Evolutionary conservation across 92 coral and sea anemone genomes (phyloP).

Genomic region (Bergia sp.): DNA sequence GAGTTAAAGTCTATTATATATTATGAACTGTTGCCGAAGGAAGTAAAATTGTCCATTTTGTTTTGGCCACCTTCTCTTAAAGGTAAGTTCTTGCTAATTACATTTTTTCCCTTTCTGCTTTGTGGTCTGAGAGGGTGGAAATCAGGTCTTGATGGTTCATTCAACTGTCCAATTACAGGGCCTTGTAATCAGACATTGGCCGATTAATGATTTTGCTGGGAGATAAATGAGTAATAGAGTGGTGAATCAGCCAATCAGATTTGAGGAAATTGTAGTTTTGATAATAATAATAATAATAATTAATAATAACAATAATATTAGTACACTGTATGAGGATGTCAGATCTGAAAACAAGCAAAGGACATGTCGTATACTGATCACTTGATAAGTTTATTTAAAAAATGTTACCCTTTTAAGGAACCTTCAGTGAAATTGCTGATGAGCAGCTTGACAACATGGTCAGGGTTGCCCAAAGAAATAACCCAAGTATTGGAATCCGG

Average conservation of each 20-base stretch:
- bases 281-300: no score
- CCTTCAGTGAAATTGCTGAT: slow-evolving; percentile 23
- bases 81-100: not conserved
- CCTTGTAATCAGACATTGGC: no score
- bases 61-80: slow-evolving; percentile 8
- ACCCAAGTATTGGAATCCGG: slow-evolving; percentile 39
- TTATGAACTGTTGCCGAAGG: slow-evolving; percentile 16
- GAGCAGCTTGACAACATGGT: slow-evolving; percentile 42
- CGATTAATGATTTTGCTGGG: no score
- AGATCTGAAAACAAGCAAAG: not conserved
- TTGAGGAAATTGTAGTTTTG: no score
- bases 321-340: not conserved
- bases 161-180: no score
- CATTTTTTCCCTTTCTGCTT: no score
- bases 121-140: not conserved
- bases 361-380: not conserved
- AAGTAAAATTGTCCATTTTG: not conserved
- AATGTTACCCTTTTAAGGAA: slow-evolving; percentile 6
- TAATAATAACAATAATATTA: no score
- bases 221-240: no score
- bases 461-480: slow-evolving; percentile 22
- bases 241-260: no score
- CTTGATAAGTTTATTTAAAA: not conserved
- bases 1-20: not conserved
- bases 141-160: not conserved